A percentile compares a stretch with the other conserved stretches of the same genome.
Evolutionary conservation across 2,113 vertebrate genomes (phyloP).

Genomic region (Ictalurus punctatus): DNA sequence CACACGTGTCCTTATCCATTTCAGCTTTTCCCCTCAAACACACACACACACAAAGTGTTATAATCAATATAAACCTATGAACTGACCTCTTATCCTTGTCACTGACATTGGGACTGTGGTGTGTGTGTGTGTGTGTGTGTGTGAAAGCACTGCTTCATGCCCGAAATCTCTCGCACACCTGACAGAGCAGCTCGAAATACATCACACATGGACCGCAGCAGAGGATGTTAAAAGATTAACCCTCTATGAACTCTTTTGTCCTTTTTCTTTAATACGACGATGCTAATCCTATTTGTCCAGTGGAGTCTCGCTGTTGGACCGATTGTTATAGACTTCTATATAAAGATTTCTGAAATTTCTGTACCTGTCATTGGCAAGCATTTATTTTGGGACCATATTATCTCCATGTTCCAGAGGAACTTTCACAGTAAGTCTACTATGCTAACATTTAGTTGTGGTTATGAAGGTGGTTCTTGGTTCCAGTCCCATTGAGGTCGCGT

Average conservation of each 20-base stretch:
- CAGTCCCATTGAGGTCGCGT: neutral
- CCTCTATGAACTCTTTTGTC: constrained; percentile 41
- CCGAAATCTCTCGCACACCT: neutral
- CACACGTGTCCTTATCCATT: neutral
- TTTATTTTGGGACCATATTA: constrained; percentile 24
- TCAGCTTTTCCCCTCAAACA: constrained; percentile 1
- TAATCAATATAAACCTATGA: neutral
- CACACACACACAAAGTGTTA: neutral
- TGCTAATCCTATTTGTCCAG: constrained; percentile 52
- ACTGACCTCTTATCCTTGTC: constrained; percentile 14
- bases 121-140: neutral
- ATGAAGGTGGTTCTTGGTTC: constrained; percentile 12
- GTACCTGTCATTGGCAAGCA: neutral
- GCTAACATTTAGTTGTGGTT: neutral
- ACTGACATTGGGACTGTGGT: neutral
- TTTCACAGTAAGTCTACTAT: neutral
- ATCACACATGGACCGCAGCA: neutral
- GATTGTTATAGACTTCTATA: constrained; percentile 37
- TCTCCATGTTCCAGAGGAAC: neutral
- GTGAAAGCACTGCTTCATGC: neutral
- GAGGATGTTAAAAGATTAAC: constrained; percentile 27
- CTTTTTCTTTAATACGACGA: constrained; percentile 39
- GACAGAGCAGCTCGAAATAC: constrained; percentile 26
- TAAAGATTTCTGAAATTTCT: constrained; percentile 26
- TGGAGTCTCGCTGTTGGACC: constrained; percentile 36